Evolutionary conservation across 2,888 invertebrate species (phyloP).

Genomic region (Mesorhabditis spiculigera): DNA sequence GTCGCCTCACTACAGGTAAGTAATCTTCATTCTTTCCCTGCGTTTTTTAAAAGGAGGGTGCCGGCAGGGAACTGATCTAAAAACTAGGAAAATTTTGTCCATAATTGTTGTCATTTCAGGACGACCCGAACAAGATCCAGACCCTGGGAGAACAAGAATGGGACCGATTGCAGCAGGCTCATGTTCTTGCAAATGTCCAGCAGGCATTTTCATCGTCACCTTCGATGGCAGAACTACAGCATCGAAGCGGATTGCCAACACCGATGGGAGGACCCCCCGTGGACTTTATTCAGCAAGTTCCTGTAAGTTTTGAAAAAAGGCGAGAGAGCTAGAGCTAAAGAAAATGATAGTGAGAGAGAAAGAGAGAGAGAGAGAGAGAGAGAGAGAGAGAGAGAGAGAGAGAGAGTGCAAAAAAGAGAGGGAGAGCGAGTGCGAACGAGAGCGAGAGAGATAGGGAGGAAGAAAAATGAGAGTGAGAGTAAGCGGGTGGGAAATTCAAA

Average conservation of each 20-base stretch:
- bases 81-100: not conserved
- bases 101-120: slow-evolving; percentile 22
- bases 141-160: slow-evolving; percentile 74
- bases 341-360: no score
- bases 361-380: not conserved
- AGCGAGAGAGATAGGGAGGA: no score
- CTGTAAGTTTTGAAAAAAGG: not conserved
- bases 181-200: slow-evolving; percentile 84
- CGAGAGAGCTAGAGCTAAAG: no score
- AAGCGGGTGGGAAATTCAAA: no score
- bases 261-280: not conserved
- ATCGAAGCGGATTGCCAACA: not conserved
- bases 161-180: slow-evolving; percentile 83
- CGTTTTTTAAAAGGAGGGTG: not conserved
- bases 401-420: no score
- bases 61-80: not conserved
- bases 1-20: slow-evolving; percentile 42
- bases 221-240: slow-evolving; percentile 24
- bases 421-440: no score
- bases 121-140: slow-evolving; percentile 59
- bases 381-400: not conserved
- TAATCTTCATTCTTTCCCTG: not conserved
- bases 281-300: not conserved
- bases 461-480: no score
- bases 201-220: slow-evolving; percentile 63